Conservation (phyloP, 1,140 invertebrate genomes). For the Choristoneura fumiferana region DNA sequence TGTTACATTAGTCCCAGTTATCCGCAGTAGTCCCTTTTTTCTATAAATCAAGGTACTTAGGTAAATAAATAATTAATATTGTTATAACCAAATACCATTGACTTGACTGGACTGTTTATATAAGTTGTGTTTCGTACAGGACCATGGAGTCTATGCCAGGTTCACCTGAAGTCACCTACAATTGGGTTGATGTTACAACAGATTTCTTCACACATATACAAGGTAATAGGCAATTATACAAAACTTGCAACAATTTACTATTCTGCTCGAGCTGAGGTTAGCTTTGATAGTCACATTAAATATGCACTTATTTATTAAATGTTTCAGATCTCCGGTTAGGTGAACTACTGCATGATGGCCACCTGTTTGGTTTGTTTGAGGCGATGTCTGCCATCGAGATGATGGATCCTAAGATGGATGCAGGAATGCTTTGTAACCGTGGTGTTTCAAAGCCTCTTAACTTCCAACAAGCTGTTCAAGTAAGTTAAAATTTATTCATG, state of each 20-base stretch:
- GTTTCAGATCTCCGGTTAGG: slow-evolving; percentile 88
- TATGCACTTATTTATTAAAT: neutral
- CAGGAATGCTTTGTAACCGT: slow-evolving; percentile 97
- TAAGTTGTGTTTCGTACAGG: slow-evolving; percentile 34
- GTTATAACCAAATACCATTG: too few relatives aligned
- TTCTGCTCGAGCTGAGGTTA: too few relatives aligned
- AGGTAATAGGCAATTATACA: slow-evolving; percentile 83
- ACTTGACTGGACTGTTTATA: neutral
- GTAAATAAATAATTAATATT: too few relatives aligned
- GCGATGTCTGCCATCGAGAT: slow-evolving; percentile 99
- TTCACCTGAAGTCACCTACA: slow-evolving; percentile 78
- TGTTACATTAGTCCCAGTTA: too few relatives aligned
- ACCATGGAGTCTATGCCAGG: slow-evolving; percentile 63
- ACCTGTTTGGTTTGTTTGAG: slow-evolving; percentile 96
- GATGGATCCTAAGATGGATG: slow-evolving; percentile 99
- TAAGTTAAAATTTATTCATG: slow-evolving; percentile 52
- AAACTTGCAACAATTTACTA: slow-evolving; percentile 5
- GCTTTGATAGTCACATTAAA: too few relatives aligned
- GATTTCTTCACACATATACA: slow-evolving; percentile 87
- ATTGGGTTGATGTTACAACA: slow-evolving; percentile 88
- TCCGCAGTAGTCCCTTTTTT: too few relatives aligned
- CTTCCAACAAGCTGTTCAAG: slow-evolving; percentile 91
- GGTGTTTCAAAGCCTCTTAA: slow-evolving; percentile 91
- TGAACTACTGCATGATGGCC: slow-evolving; percentile 94
- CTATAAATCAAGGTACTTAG: too few relatives aligned